Base-by-base conservation (phyloP, 1,140 invertebrate species). In the Drosophila oshimai region DNA sequence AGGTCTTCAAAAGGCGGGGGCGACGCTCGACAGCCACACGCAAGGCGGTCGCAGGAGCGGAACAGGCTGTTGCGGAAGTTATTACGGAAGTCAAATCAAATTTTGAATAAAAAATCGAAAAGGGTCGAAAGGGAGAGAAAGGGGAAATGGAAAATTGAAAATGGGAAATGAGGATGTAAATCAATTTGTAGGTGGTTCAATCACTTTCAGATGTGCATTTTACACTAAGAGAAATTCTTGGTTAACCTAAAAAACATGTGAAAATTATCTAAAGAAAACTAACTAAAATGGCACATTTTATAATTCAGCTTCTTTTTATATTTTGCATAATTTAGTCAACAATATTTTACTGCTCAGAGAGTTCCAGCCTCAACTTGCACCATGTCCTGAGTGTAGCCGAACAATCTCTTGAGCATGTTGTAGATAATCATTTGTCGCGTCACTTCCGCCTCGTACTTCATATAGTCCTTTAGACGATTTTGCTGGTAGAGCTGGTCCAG, bases 371-470 rank as follows among this genome's bases (percentile, higher is more conserved):
- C 36, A 1, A 53, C 64, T 17, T 58, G 47, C 37, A 58, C 45
- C 1, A 33, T 41, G 7, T 80, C 75, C 34, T 65, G 67, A 6
- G 78, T 55, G 55, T 89, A 89, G 34, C 89, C 89, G 47, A 90
- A 89, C 46, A 90, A 49, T 44, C 79, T 69, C 69, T 90, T 90
- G 3, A 90, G 50, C 89, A 90, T 79, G 31, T 80, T 90, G 39
- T 90, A 90, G 61, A 90, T 68, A 36, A 90, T 79, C 89, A 90
- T 84, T 89, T 90, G 89, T 46, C 78, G 69, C 34, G 89, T 89
- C 46, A 90, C 89, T 70, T 89, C 84, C 46, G 84, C 69, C 47
- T 90, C 89, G 34, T 90, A 90, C 26, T 72, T 77, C 80, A 90
- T 90, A 15, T 89, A 90, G 44, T 90, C 89, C 37, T 75, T 44